Conservation (phyloP, 1,140 invertebrate species). For the Carcinoscorpius rotundicauda region DNA sequence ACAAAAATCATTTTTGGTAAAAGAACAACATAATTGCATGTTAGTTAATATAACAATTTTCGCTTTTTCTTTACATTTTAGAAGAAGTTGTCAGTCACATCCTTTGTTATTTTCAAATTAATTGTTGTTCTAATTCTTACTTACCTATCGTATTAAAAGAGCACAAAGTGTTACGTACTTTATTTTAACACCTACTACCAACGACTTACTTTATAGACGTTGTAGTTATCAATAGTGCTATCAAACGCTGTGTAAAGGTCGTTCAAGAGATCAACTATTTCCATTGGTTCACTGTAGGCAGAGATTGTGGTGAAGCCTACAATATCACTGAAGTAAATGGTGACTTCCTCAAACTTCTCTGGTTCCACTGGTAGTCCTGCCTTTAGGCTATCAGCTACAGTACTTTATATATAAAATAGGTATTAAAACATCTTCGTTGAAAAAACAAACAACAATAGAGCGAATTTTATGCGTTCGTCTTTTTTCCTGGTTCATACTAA, state of each 20-base stretch:
- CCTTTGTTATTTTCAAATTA: neutral
- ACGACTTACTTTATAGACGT: conserved; percentile 65
- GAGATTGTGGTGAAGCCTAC: conserved; percentile 94
- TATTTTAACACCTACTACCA: too few species aligned
- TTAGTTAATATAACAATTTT: too few species aligned
- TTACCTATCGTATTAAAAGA: neutral
- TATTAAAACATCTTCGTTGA: too few species aligned
- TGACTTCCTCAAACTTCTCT: conserved; percentile 43
- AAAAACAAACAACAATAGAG: too few species aligned
- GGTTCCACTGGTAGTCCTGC: conserved; percentile 80
- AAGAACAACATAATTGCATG: too few species aligned
- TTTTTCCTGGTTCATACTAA: too few species aligned
- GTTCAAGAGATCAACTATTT: conserved; percentile 79
- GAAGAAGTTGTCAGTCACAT: neutral
- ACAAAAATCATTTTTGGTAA: too few species aligned
- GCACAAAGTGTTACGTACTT: too few species aligned
- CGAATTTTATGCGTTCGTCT: too few species aligned
- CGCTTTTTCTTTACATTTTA: too few species aligned
- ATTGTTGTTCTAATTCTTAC: neutral
- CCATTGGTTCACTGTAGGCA: conserved; percentile 76
- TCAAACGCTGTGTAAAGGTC: conserved; percentile 89
- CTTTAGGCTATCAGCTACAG: conserved; percentile 43
- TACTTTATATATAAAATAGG: neutral
- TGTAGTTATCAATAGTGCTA: conserved; percentile 76
- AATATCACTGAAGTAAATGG: conserved; percentile 58